phyloP scores from a whole-genome alignment of 2,888 invertebrate genomes.

The Gisinianus flammeolus region DNA sequence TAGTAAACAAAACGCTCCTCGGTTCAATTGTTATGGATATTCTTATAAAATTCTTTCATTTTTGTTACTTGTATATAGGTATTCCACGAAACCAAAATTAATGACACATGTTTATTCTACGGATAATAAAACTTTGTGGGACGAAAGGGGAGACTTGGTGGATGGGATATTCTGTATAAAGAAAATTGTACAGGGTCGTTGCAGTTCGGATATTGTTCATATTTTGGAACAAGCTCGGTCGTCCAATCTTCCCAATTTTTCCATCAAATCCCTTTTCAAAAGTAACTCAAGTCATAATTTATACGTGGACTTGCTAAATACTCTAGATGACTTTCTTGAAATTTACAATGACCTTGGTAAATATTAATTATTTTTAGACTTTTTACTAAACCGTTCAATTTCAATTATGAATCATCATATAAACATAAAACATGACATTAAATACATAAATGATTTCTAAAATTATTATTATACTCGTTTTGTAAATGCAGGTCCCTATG shows the following conservation, averaged over 20 bases:
- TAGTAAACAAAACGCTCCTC: constrained; percentile 50
- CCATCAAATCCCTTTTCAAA: background rate
- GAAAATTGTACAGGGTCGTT: background rate
- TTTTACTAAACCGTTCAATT: too few relatives aligned
- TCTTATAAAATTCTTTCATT: background rate
- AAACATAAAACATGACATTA: background rate
- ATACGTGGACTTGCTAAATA: background rate
- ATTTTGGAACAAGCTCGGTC: background rate
- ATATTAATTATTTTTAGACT: background rate
- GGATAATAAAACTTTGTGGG: background rate
- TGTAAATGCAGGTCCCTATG: background rate
- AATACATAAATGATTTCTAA: background rate
- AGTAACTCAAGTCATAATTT: background rate
- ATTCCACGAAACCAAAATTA: background rate
- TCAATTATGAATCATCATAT: background rate
- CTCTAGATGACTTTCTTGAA: constrained; percentile 10
- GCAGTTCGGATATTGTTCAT: background rate
- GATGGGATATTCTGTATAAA: background rate
- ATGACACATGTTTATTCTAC: background rate
- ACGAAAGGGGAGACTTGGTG: background rate
- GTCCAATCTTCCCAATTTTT: background rate
- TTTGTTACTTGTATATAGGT: constrained; percentile 14
- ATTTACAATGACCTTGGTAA: constrained; percentile 16
- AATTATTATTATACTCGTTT: too few relatives aligned
- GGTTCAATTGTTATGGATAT: background rate